A percentile compares a stretch with the other conserved stretches of the same genome.
Conservation (phyloP, 2,113 vertebrate genomes). For the Strix uralensis region DNA sequence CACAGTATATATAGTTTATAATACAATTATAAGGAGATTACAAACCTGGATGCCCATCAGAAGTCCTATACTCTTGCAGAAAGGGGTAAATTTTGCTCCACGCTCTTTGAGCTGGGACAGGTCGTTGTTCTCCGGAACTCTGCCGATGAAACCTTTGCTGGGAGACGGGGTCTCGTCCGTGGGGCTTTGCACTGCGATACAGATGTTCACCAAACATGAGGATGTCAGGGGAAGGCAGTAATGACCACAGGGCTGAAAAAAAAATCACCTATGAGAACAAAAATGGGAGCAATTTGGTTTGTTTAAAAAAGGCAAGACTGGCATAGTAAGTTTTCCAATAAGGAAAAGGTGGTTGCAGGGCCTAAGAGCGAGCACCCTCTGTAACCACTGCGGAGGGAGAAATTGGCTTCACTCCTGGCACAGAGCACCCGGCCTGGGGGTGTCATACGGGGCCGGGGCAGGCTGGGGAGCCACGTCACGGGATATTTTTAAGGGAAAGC, state of each 20-base stretch:
- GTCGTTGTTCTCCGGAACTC: rapidly evolving
- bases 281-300: not conserved
- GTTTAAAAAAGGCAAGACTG: not conserved
- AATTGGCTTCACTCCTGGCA: not conserved
- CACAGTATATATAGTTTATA: not conserved
- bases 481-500: not conserved
- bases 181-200: not conserved
- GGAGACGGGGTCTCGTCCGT: rapidly evolving
- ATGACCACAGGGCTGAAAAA: not conserved
- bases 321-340: not conserved
- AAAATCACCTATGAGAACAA: not conserved
- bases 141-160: not conserved
- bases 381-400: rapidly evolving
- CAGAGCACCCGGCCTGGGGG: not conserved
- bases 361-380: rapidly evolving
- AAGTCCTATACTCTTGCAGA: rapidly evolving
- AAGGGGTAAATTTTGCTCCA: not conserved
- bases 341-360: not conserved
- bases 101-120: not conserved
- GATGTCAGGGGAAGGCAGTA: not conserved
- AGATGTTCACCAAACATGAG: not conserved
- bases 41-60: not conserved
- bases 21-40: no score
- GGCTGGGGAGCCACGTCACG: rapidly evolving
- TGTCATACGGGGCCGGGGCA: rapidly evolving